These are phyloP conservation scores for Octodonta nipae DNA, from an alignment of 2,888 invertebrate species.

Conservation along the genomic window DNA sequence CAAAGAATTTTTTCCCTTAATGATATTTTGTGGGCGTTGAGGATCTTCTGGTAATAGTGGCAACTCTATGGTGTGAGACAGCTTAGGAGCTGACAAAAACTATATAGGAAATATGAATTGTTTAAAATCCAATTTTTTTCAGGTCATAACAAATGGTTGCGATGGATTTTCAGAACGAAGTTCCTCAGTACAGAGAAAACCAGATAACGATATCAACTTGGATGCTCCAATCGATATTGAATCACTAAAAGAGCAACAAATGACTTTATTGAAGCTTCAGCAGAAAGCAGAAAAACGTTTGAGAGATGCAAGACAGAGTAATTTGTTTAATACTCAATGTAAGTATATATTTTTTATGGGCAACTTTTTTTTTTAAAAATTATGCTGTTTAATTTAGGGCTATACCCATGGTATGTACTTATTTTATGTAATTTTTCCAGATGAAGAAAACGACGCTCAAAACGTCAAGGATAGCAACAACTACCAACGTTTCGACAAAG, in stretches of 20 bases:
- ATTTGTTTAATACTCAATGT: slow-evolving; percentile 13
- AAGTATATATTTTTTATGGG: slow-evolving; percentile 3
- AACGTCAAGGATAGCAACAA: slow-evolving; percentile 14
- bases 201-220: slow-evolving; percentile 25
- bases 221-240: slow-evolving; percentile 26
- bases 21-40: too few species aligned
- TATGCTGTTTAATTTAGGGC: too few species aligned
- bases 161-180: slow-evolving; percentile 20
- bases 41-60: too few species aligned
- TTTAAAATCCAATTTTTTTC: slow-evolving; percentile 5
- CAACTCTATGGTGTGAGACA: too few species aligned
- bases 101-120: background rate
- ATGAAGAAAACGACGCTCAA: slow-evolving; percentile 2
- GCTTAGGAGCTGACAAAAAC: too few species aligned
- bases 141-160: slow-evolving; percentile 20
- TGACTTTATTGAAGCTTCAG: slow-evolving; percentile 26
- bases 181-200: slow-evolving; percentile 14
- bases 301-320: slow-evolving; percentile 30
- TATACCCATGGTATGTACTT: too few species aligned
- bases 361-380: too few species aligned
- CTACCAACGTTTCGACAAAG: slow-evolving; percentile 21
- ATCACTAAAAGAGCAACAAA: slow-evolving; percentile 26
- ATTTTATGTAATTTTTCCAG: too few species aligned
- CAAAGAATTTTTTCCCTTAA: too few species aligned
- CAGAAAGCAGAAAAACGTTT: slow-evolving; percentile 33